Evolutionary conservation across 2,888 invertebrate genomes (phyloP).

Genomic region (Agriopis marginaria): DNA sequence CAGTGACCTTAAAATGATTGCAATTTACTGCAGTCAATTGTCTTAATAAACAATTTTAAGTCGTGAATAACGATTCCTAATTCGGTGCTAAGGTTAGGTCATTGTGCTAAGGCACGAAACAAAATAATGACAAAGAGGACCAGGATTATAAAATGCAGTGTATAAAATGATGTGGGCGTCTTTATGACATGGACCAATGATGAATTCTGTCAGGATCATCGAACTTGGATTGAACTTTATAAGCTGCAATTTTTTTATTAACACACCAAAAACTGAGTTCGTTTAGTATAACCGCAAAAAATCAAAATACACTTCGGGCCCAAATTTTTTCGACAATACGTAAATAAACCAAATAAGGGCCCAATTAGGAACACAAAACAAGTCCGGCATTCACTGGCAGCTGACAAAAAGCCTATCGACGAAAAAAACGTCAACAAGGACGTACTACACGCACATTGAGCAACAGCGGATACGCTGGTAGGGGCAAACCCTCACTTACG

Average conservation of each 20-base stretch:
- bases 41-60: background rate
- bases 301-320: background rate
- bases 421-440: constrained; percentile 46
- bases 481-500: constrained; percentile 67
- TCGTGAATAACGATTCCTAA: constrained; percentile 30
- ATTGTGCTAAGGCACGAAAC: constrained; percentile 29
- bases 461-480: constrained; percentile 58
- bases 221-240: too few relatives aligned
- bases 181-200: background rate
- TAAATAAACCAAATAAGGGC: background rate
- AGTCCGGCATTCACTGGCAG: constrained; percentile 31
- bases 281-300: background rate
- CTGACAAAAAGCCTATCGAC: constrained; percentile 34
- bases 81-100: constrained; percentile 36
- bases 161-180: background rate
- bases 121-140: constrained; percentile 19
- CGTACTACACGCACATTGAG: constrained; percentile 50
- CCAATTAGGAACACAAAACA: constrained; percentile 6
- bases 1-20: background rate
- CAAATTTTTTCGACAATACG: background rate
- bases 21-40: too few relatives aligned
- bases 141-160: background rate
- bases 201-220: background rate
- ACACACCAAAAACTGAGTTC: too few relatives aligned
- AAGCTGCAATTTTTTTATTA: too few relatives aligned